These are phyloP conservation scores for Misgurnus mizolepis DNA, from an alignment of 2,113 vertebrate species.

Conservation along the genomic window DNA sequence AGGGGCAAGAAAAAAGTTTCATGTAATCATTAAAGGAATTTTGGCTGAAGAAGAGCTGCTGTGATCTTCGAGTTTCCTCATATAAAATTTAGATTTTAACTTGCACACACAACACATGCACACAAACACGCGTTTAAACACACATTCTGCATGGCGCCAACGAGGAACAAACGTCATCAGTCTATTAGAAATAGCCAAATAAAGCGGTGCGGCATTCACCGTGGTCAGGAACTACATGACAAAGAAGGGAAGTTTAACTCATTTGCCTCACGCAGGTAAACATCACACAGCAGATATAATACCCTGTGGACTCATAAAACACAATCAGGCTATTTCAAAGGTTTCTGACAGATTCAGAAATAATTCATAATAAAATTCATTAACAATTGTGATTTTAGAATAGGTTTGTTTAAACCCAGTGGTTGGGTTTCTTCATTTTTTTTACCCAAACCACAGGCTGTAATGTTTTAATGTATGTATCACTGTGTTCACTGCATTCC, in stretches of 20 bases:
- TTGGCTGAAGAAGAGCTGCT: constrained; percentile 20
- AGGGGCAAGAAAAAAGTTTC: not conserved
- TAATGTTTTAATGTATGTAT: too few species aligned
- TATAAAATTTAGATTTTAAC: constrained; percentile 33
- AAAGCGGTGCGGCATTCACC: constrained; percentile 1
- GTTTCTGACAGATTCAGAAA: not conserved
- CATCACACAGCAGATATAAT: constrained; percentile 4
- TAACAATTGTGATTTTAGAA: too few species aligned
- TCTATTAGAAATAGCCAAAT: constrained; percentile 9
- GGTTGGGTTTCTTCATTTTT: too few species aligned
- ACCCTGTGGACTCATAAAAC: constrained; percentile 16
- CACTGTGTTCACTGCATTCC: too few species aligned
- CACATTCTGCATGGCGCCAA: constrained; percentile 6
- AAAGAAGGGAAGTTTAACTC: constrained; percentile 35
- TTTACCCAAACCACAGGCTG: too few species aligned
- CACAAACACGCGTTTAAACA: constrained; percentile 18
- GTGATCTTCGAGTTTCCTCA: constrained; percentile 2
- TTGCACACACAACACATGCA: constrained; percentile 15
- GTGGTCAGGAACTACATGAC: constrained; percentile 30
- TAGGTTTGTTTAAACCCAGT: too few species aligned
- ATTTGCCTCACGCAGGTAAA: constrained; percentile 17
- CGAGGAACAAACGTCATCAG: not conserved
- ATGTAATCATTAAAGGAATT: constrained; percentile 19
- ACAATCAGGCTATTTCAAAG: not conserved
- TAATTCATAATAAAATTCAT: too few species aligned